Evolutionary conservation across 1,140 invertebrate species (phyloP).

Genomic region (Hermetia illucens): DNA sequence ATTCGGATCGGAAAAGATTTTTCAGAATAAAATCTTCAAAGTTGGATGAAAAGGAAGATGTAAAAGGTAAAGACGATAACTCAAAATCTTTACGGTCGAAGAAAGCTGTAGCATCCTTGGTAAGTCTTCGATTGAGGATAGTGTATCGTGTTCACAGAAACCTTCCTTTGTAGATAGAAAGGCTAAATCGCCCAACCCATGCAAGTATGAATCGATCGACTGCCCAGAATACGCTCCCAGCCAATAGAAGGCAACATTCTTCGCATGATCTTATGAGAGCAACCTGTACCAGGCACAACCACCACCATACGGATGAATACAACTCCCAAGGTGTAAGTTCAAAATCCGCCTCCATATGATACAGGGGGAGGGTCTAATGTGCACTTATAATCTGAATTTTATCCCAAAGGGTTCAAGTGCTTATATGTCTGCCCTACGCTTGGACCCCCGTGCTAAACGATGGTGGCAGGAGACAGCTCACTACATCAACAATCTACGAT

Average conservation of each 20-base stretch:
- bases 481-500: too few relatives aligned
- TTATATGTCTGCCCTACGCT: neutral
- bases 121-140: too few relatives aligned
- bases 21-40: conserved; percentile 14
- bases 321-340: too few relatives aligned
- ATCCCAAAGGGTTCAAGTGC: neutral
- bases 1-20: conserved; percentile 19
- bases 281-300: neutral
- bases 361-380: neutral
- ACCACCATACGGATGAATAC: neutral
- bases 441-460: neutral
- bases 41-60: conserved; percentile 15
- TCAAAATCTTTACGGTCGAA: conserved; percentile 11
- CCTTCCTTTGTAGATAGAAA: conserved; percentile 23
- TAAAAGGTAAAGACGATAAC: conserved; percentile 10
- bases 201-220: conserved; percentile 26
- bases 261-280: neutral
- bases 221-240: neutral
- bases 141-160: neutral
- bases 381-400: neutral
- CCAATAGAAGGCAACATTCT: neutral
- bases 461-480: conserved; percentile 2
- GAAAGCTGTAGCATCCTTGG: conserved; percentile 1
- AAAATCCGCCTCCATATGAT: too few relatives aligned
- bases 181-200: conserved; percentile 36